Evolutionary conservation across 1,140 invertebrate genomes (phyloP).

Genomic region (Heliconius congener): DNA sequence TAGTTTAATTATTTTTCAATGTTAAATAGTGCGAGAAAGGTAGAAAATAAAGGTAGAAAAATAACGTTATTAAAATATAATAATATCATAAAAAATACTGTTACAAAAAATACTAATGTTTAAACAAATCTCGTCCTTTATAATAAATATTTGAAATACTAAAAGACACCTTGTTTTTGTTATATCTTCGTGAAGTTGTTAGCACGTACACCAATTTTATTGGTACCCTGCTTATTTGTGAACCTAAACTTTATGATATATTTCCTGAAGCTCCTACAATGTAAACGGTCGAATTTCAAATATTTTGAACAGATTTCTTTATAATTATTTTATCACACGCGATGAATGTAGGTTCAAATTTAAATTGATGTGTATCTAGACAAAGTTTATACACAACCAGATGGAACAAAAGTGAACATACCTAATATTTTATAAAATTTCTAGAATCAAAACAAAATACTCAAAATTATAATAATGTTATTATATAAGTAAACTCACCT

Average conservation of each 20-base stretch:
- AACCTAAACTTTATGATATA: conserved; percentile 37
- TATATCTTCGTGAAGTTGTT: conserved; percentile 53
- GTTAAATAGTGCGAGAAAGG: not conserved
- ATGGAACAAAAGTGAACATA: too few species aligned
- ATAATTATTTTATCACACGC: too few species aligned
- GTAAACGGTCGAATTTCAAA: not conserved
- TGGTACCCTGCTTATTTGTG: conserved; percentile 52
- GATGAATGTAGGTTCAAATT: too few species aligned
- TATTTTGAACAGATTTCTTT: not conserved
- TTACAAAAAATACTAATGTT: not conserved
- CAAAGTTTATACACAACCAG: too few species aligned
- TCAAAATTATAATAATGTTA: conserved; percentile 5
- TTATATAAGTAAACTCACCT: conserved; percentile 17
- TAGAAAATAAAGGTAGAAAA: not conserved
- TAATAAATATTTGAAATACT: conserved; percentile 17
- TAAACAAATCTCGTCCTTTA: not conserved
- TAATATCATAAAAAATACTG: too few species aligned
- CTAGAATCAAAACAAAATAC: not conserved
- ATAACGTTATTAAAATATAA: not conserved
- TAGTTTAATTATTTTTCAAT: too few species aligned
- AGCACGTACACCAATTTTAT: conserved; percentile 54
- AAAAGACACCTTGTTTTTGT: conserved; percentile 45
- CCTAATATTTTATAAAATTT: not conserved
- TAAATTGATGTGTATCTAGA: too few species aligned
- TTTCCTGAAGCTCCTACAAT: conserved; percentile 26